Evolutionary conservation across 1,140 invertebrate species (phyloP), one percentile per base, ranked within the genome.

Genomic region (Atta cephalotes): DNA sequence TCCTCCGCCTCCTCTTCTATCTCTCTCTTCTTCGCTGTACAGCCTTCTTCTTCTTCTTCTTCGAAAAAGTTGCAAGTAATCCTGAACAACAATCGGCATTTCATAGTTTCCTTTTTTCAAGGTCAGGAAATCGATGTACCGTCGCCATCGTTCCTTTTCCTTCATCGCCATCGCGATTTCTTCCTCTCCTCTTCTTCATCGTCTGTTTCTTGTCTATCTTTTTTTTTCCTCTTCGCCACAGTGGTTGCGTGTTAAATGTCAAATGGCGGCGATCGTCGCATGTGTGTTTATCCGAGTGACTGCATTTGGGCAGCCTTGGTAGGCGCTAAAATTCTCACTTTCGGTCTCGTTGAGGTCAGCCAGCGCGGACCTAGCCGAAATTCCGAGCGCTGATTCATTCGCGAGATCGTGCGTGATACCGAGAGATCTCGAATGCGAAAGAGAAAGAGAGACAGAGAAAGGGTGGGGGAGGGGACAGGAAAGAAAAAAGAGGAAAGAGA

Each of bases 271-370:
- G 58, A 63, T 58, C 49, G 71, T 60, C 86, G 76, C 21, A 62
- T 62, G 85, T 89, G 70, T 92, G 82, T 92, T 92, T 92, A 90
- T 91, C 89, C 87, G 70, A 82, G 88, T 86, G 89, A 80, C 82
- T 90, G 87, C 84, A 65, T 91, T 91, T 92, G 79, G 85, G 87
- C 86, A 89, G 77, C 93, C 92, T 93, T 93, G 92, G 85, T 78
- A 91, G 90, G 92, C 93, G 93, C 92, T 93, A 93, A 93, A 93
- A 93, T 93, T 93, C 92, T 90, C 93, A 92, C 92, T 93, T 92
- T 93, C 91, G 86, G 80, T 91, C 78, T 92, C 88, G 88, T 78
- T 85, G 31, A 88, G 86, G 76, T 84, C 87, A 86, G 63, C 66
- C 78, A 76, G 78, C 72, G 25, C 76, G 71, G 51, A 81, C 66